A percentile compares a stretch with the other conserved stretches of the same genome.
These are phyloP conservation scores for Zaprionus africanus DNA, from an alignment of 1,140 invertebrate species.

Conservation along the genomic window DNA sequence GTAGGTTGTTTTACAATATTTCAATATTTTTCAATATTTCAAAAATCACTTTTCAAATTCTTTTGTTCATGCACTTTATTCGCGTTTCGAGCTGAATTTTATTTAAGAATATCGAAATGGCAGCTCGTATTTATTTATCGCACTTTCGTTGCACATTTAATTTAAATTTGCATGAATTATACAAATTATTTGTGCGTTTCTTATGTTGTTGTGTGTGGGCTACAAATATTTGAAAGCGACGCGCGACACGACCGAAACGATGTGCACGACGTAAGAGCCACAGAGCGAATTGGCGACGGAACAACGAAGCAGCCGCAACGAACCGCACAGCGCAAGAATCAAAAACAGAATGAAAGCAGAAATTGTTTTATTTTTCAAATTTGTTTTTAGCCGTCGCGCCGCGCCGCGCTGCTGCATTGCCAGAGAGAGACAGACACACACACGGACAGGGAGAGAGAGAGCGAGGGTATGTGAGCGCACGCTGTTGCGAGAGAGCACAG, in stretches of 20 bases:
- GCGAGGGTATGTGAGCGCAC: slow-evolving; percentile 15
- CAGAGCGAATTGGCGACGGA: slow-evolving; percentile 40
- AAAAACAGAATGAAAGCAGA: slow-evolving; percentile 56
- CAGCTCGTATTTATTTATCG: slow-evolving; percentile 15
- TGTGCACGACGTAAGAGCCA: slow-evolving; percentile 56
- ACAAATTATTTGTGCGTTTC: slow-evolving; percentile 21
- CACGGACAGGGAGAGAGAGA: slow-evolving; percentile 1
- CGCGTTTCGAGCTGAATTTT: slow-evolving; percentile 7
- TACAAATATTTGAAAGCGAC: slow-evolving; percentile 44
- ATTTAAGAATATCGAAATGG: slow-evolving; percentile 5
- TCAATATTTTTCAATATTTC: slow-evolving; percentile 12
- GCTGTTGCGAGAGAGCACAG: slow-evolving; percentile 19
- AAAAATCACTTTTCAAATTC: slow-evolving; percentile 23
- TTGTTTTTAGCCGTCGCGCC: slow-evolving; percentile 37
- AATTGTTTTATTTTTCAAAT: slow-evolving; percentile 53
- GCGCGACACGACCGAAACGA: slow-evolving; percentile 52
- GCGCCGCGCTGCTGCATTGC: not conserved
- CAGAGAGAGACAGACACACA: not conserved
- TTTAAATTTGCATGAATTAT: slow-evolving; percentile 21
- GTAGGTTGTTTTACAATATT: slow-evolving; percentile 17
- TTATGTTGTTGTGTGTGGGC: slow-evolving; percentile 9
- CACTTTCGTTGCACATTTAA: slow-evolving; percentile 36
- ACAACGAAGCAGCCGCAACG: slow-evolving; percentile 48
- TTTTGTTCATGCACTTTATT: slow-evolving; percentile 37
- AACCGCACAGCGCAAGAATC: slow-evolving; percentile 54